Evolutionary conservation across 23 tunicate species (phyloP).

Genomic region (Trididemnum clinides): DNA sequence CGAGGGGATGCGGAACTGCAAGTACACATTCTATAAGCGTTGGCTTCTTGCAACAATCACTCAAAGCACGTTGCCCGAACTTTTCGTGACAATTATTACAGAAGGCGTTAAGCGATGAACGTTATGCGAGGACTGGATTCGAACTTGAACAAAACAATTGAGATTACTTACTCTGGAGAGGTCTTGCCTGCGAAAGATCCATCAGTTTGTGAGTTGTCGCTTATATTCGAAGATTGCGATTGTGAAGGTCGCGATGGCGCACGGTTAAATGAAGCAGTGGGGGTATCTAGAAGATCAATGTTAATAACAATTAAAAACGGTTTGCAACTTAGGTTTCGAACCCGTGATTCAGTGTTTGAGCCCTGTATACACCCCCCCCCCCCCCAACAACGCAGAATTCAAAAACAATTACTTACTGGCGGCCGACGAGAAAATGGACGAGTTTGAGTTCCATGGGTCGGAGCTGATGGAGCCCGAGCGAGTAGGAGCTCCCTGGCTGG

Average conservation of each 20-base stretch:
- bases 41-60: no score
- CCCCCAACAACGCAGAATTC: not conserved
- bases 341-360: no score
- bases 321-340: not conserved
- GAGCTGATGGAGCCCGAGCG: slow-evolving; percentile 53
- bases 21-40: no score
- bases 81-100: no score
- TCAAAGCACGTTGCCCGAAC: no score
- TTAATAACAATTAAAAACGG: not conserved
- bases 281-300: not conserved
- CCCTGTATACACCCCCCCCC: not conserved
- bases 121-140: not conserved
- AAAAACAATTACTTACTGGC: slow-evolving; percentile 20
- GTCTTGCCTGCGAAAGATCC: slow-evolving; percentile 78
- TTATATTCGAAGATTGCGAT: slow-evolving; percentile 48
- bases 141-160: not conserved
- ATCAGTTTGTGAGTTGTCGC: slow-evolving; percentile 76
- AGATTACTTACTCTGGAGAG: slow-evolving; percentile 74
- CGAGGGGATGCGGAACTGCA: slow-evolving; percentile 80
- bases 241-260: slow-evolving; percentile 92
- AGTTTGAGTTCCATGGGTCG: slow-evolving; percentile 74
- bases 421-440: slow-evolving; percentile 36
- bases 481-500: slow-evolving; percentile 16
- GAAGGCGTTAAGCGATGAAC: not conserved
- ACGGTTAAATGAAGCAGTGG: slow-evolving; percentile 66